Conservation (phyloP, 1,140 invertebrate genomes). For the Drosophila burlai region DNA sequence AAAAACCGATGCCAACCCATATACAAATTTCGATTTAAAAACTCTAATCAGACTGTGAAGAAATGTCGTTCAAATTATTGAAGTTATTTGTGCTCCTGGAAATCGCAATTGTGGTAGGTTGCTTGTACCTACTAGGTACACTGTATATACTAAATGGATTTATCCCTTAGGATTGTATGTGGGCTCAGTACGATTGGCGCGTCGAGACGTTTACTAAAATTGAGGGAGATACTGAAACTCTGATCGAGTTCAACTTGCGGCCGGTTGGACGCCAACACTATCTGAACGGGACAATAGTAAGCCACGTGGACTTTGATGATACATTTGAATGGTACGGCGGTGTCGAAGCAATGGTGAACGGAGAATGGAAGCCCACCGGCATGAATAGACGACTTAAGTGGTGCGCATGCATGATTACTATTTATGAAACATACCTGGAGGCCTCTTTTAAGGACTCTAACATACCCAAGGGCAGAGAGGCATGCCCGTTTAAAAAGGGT, state of each 20-base stretch:
- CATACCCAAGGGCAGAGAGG: not conserved
- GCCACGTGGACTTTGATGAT: not conserved
- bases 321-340: accelerated
- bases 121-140: not conserved
- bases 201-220: not conserved
- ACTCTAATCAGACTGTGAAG: not conserved
- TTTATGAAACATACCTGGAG: not conserved
- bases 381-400: not conserved
- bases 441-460: not conserved
- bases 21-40: not conserved
- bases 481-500: not conserved
- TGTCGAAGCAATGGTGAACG: not conserved
- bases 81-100: not conserved
- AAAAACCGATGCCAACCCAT: not conserved
- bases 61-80: not conserved
- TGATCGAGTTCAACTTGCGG: not conserved
- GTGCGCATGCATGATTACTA: not conserved
- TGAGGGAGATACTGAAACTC: not conserved
- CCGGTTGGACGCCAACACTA: not conserved
- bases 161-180: not conserved
- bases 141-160: not conserved
- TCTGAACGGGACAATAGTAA: not conserved
- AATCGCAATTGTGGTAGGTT: not conserved
- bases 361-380: not conserved
- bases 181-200: not conserved